Base-by-base conservation (phyloP, 1,140 invertebrate genomes). In the Macrobrachium rosenbergii region DNA sequence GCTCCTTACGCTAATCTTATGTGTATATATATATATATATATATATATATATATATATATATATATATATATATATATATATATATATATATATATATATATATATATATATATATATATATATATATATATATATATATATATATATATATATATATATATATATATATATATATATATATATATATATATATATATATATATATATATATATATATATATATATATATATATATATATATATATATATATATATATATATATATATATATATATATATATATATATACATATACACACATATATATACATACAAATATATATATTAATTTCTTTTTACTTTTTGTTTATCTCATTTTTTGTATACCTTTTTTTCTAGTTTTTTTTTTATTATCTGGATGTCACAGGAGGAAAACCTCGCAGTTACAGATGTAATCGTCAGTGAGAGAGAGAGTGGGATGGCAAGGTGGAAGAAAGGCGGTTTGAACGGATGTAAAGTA, bases 1-100 rank as follows among this genome's bases (percentile, higher is more conserved):
- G n/a, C n/a, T n/a, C n/a, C n/a, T n/a, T n/a, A n/a, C n/a, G n/a
- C n/a, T n/a, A n/a, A n/a, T n/a, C n/a, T n/a, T 52, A 52, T 52
- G 10, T 52, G 10, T 69, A 69, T 69, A 69, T 69, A 69, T 69
- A 69, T 69, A 69, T 69, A 69, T 69, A 69, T 69, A 69, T 69
- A 69, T 69, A 69, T 69, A 69, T 69, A 69, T 17, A 69, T 69
- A 69, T 69, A 69, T 69, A 69, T 69, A 69, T 69, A 69, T 69
- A 69, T 69, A 69, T 69, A 69, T 69, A 69, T 69, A 69, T n/a
- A n/a, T 69, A 69, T 69, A 69, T 69, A 28, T 69, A 19, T 69
- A 69, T 69, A 69, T 69, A 69, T 69, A 69, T 69, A 69, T 69
- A 69, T 69, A 69, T 69, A 69, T 69, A 69, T 69, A 69, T 69